Evolutionary conservation across 92 coral and sea anemone species (phyloP), one percentile per base, ranked within the genome.

Genomic region (Pocillopora grandis): DNA sequence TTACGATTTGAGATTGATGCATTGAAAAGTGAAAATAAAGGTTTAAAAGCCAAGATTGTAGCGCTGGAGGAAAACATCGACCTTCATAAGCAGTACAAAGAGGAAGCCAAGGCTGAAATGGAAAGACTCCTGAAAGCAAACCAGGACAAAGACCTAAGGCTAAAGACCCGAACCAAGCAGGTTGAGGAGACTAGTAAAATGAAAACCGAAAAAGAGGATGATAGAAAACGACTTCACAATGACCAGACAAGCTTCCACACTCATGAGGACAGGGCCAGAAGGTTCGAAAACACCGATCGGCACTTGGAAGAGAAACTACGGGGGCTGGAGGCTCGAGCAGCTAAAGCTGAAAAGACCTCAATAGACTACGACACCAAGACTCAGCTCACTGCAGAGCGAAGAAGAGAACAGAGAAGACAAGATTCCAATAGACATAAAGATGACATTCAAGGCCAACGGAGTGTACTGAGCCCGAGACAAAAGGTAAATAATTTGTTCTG

Each of bases 31-130:
- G 98, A 96, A 83, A 92, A 94, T 67, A 93, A 94, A 74, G 98
- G 98, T 1, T 85, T 94, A 63, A 96, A 90, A 78, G 95, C 98
- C 58, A 94, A 96, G 69, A 88, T 96, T 10, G 85, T 56, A 62
- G 98, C 93, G 2, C 89, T 96, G 90, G 96, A 96, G 71, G 98
- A 96, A 76, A 96, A 96, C 68, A 96, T 96, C 49, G 87, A 87
- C 48, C 94, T 96, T 33, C 98, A 92, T 62, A 95, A 92, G 80
- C 90, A 86, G 72, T 96, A 90, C 87, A 96, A 96, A 79, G 89
- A 89, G 17, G 98, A 96, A 80, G 95, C 92, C 6, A 92, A 90
- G 74, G 93, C 91, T 6, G 98, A 96, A 62, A 82, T 96, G 59
- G 90, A 86, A 61, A 86, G 98, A 57, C 92, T 96, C 23, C 89